These are phyloP conservation scores for Haemorhous mexicanus DNA, from an alignment of 2,113 vertebrate genomes.

Conservation along the genomic window DNA sequence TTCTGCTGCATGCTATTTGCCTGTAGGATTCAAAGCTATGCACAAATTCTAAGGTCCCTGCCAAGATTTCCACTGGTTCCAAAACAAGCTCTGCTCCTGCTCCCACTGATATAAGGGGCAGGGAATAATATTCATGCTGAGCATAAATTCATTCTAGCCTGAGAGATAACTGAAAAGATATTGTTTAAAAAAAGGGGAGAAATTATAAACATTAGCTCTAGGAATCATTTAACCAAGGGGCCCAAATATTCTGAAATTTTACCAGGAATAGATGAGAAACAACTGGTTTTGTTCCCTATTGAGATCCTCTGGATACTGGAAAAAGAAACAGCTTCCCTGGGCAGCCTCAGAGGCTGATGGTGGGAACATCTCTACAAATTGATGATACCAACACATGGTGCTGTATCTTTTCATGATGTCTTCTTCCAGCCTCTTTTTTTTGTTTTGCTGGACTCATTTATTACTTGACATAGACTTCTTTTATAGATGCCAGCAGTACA, in stretches of 20 bases:
- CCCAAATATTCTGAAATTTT: neutral
- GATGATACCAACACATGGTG: neutral
- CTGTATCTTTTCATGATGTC: neutral
- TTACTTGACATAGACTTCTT: neutral
- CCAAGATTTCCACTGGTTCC: neutral
- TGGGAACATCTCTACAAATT: neutral
- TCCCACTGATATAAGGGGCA: neutral
- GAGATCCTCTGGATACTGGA: neutral
- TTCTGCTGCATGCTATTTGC: neutral
- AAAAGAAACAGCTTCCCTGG: neutral
- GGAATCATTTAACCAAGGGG: neutral
- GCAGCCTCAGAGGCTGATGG: neutral
- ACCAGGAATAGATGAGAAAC: neutral
- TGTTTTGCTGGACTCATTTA: neutral
- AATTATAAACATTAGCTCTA: neutral
- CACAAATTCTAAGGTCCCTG: neutral
- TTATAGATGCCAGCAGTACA: neutral
- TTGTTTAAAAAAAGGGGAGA: neutral
- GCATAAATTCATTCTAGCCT: neutral
- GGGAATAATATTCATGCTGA: neutral
- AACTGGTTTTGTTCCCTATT: neutral
- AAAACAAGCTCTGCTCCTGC: neutral
- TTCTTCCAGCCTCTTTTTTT: neutral
- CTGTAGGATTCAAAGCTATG: neutral
- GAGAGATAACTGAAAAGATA: neutral